Evolutionary conservation across 2,113 vertebrate species (phyloP), one percentile per base, ranked within the genome.

Genomic region (Pseudolaguvia tuberculata): DNA sequence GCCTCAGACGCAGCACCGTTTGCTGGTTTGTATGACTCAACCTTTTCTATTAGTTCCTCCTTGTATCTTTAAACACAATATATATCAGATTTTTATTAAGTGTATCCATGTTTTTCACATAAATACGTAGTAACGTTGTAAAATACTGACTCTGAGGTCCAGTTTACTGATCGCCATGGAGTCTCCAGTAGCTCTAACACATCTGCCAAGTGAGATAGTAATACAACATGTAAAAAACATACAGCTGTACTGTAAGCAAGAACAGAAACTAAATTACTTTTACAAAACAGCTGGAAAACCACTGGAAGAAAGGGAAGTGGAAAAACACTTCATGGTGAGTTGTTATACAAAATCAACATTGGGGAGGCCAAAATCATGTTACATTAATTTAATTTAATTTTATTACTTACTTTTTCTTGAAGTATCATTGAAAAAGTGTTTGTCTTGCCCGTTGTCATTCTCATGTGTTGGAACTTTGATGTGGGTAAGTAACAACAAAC

Each of bases 111-210:
- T 15, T 27, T 31, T 74, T 50, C 9, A 53, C 27, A 50, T 8
- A 8, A 39, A 29, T 71, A 61, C 4, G 11, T 20, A 48, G 45
- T 39, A 15, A 72, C 48, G 29, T 7, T 20, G 47, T 65, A 27
- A 5, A 45, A 48, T 59, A 77, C 85, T 80, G 77, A 90, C 89
- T 86, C 85, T 20, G 84, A 79, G 29, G 84, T 82, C 89, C 89
- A 90, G 50, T 83, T 63, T 70, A 88, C 21, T 4, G 77, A 18
- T 72, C 89, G 83, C 87, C 87, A 89, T 0, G 10, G 75, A 52
- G 71, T 66, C 5, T 57, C 35, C 68, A 85, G 7, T 42, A 56
- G 14, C 14, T 25, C 0, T 3, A 42, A 57, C 29, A 45, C 8
- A 42, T 11, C 52, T 70, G 21, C 3, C n/a, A 42, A 57, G 45